Conservation (phyloP, 2,888 invertebrate species). For the Drosophila atripex region DNA sequence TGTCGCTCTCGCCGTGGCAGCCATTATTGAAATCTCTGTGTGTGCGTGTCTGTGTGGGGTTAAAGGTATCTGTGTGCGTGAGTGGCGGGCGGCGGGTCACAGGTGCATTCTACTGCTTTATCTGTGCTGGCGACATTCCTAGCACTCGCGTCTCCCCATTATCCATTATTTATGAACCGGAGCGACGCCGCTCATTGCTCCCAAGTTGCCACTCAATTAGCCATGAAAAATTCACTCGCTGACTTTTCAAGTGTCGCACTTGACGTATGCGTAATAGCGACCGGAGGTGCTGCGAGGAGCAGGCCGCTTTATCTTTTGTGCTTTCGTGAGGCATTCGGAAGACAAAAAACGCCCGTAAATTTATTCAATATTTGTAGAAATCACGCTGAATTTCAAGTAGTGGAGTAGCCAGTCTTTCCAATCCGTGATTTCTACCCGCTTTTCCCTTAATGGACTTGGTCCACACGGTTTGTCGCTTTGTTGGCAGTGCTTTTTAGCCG, state of each 20-base stretch:
- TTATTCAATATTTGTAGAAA: slow-evolving; percentile 27
- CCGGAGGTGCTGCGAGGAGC: background rate
- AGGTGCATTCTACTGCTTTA: slow-evolving; percentile 20
- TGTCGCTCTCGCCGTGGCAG: slow-evolving; percentile 35
- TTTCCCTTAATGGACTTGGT: slow-evolving; percentile 10
- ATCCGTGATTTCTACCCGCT: background rate
- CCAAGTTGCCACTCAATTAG: slow-evolving; percentile 78
- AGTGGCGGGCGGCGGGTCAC: slow-evolving; percentile 6
- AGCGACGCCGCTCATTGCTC: slow-evolving; percentile 55
- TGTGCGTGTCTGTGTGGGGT: slow-evolving; percentile 3
- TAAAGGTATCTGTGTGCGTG: slow-evolving; percentile 8
- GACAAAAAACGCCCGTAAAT: background rate
- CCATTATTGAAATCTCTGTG: slow-evolving; percentile 34
- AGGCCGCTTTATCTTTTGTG: too few relatives aligned
- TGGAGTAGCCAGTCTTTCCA: background rate
- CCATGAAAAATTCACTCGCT: slow-evolving; percentile 68
- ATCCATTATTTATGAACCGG: slow-evolving; percentile 70
- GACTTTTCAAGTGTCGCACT: slow-evolving; percentile 42
- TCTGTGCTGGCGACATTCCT: slow-evolving; percentile 4
- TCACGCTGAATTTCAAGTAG: slow-evolving; percentile 19
- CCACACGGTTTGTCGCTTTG: slow-evolving; percentile 8
- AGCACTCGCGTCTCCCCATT: slow-evolving; percentile 52
- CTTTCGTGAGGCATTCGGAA: background rate
- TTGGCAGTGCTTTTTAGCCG: slow-evolving; percentile 17
- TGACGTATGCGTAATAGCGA: slow-evolving; percentile 33